These are phyloP conservation scores for Hirtodrosophila alboralis DNA, from an alignment of 2,888 invertebrate genomes.

Conservation along the genomic window DNA sequence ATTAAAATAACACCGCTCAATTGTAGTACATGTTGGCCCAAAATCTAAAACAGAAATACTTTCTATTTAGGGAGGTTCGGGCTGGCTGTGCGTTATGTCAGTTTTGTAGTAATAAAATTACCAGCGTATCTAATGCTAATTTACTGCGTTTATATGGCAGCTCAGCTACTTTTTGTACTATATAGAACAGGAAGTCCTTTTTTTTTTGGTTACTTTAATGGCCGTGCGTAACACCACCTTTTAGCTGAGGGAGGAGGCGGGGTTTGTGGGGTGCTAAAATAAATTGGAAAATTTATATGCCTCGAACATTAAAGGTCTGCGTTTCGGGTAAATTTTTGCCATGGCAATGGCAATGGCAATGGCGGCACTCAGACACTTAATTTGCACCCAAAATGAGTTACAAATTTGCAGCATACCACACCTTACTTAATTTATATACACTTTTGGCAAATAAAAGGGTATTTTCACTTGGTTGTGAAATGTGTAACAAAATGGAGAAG, in stretches of 20 bases:
- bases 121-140: constrained; percentile 72
- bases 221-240: constrained; percentile 23
- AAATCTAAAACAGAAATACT: constrained; percentile 5
- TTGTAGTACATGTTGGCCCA: constrained; percentile 4
- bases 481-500: too few relatives aligned
- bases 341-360: too few relatives aligned
- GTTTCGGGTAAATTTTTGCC: constrained; percentile 20
- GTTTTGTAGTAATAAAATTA: constrained; percentile 64
- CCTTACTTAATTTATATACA: constrained; percentile 2
- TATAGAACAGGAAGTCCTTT: constrained; percentile 33
- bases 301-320: constrained; percentile 60
- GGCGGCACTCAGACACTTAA: constrained; percentile 52
- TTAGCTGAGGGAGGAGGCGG: too few relatives aligned
- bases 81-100: constrained; percentile 40
- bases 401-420: constrained; percentile 64
- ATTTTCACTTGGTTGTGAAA: too few relatives aligned
- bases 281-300: constrained; percentile 72
- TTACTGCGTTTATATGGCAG: constrained; percentile 65
- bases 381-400: constrained; percentile 62
- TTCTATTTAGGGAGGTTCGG: constrained; percentile 10
- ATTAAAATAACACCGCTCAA: constrained; percentile 7
- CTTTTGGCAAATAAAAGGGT: too few relatives aligned
- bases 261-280: constrained; percentile 31
- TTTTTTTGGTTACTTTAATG: constrained; percentile 51
- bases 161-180: constrained; percentile 18